Percentiles rank a stretch among this genome's conserved stretches.
These are phyloP conservation scores for Nothoprocta perdicaria DNA, from an alignment of 2,113 vertebrate species.

Conservation along the genomic window DNA sequence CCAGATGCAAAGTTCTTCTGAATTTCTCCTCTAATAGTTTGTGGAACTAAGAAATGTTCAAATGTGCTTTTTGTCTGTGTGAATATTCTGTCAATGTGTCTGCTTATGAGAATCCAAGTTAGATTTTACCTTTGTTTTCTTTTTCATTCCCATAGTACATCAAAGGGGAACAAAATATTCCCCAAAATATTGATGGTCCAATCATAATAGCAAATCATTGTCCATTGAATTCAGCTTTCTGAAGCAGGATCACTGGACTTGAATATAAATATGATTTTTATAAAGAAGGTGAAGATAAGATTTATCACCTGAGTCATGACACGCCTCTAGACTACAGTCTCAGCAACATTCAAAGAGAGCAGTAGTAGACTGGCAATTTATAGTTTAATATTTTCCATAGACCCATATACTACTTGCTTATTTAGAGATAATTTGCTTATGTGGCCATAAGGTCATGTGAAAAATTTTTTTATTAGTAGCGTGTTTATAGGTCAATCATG, in stretches of 20 bases:
- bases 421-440: constrained; percentile 77
- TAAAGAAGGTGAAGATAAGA: neutral
- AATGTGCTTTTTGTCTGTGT: neutral
- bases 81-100: neutral
- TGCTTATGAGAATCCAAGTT: neutral
- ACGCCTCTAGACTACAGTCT: neutral
- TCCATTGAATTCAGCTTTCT: neutral
- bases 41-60: neutral
- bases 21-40: neutral
- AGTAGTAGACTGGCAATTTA: constrained; percentile 12
- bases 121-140: neutral
- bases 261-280: neutral
- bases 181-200: neutral
- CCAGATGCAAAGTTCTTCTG: neutral
- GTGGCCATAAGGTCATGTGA: constrained; percentile 19
- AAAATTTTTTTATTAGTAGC: constrained; percentile 61
- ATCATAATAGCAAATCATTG: neutral
- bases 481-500: constrained; percentile 67
- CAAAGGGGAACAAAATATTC: neutral
- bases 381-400: constrained; percentile 57
- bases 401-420: constrained; percentile 63
- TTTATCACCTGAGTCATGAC: neutral
- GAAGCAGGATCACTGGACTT: neutral
- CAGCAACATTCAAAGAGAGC: neutral
- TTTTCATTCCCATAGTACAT: neutral